These are phyloP conservation scores for Rotaria magnacalcarata DNA, from an alignment of 2,888 invertebrate genomes.

Conservation along the genomic window DNA sequence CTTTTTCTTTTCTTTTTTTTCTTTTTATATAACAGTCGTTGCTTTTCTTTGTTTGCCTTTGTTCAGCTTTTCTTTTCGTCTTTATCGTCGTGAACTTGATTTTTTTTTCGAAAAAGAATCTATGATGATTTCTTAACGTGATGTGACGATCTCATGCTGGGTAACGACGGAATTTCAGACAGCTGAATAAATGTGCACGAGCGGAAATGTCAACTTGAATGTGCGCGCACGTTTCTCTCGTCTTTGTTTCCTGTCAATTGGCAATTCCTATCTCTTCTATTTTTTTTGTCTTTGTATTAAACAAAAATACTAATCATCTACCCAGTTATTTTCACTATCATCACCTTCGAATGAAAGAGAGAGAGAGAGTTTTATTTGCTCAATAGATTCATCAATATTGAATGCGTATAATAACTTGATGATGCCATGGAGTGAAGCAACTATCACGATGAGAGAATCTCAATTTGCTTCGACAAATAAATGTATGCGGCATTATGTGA, in stretches of 20 bases:
- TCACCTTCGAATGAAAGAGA: not conserved
- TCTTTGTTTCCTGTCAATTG: constrained; percentile 29
- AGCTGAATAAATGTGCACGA: constrained; percentile 28
- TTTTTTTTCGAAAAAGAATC: not conserved
- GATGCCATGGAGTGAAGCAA: not conserved
- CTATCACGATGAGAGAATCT: not conserved
- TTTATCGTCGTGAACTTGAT: not conserved
- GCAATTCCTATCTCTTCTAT: constrained; percentile 12
- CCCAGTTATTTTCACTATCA: not conserved
- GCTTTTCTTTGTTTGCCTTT: not conserved
- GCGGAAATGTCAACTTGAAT: constrained; percentile 37
- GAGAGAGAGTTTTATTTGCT: not conserved
- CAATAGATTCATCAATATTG: not conserved
- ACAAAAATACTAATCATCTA: constrained; percentile 12
- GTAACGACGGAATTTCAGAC: constrained; percentile 28
- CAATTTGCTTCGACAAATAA: not conserved
- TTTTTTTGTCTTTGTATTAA: constrained; percentile 22
- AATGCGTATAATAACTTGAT: not conserved
- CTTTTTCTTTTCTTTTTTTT: not conserved
- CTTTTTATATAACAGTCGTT: constrained; percentile 1
- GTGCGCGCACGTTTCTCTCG: constrained; percentile 6
- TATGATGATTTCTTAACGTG: constrained; percentile 3
- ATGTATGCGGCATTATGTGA: constrained; percentile 2
- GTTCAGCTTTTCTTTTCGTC: not conserved
- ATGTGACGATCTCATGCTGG: constrained; percentile 26